Evolutionary conservation across 2,113 vertebrate species (phyloP).

Genomic region (Cynocephalus volans): DNA sequence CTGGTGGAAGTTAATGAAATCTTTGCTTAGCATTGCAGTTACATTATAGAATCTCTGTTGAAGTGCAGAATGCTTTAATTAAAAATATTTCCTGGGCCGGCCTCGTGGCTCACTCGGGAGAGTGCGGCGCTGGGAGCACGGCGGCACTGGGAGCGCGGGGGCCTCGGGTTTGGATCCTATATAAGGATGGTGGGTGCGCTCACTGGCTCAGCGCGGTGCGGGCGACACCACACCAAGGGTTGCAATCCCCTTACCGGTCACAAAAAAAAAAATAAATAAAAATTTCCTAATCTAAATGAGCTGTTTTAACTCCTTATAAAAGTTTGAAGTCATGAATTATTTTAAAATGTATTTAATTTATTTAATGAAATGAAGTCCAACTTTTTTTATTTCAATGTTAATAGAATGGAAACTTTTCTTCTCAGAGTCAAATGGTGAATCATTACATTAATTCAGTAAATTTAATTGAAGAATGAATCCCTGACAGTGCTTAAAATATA

Average conservation of each 20-base stretch:
- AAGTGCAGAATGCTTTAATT: constrained; percentile 67
- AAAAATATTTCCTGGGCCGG: too few species aligned
- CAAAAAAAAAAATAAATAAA: too few species aligned
- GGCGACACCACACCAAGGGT: too few species aligned
- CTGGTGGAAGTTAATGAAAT: constrained; percentile 67
- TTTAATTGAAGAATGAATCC: constrained; percentile 23
- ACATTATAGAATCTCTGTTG: constrained; percentile 41
- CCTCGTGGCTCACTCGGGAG: too few species aligned
- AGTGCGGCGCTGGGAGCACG: too few species aligned
- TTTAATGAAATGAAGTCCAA: constrained; percentile 24
- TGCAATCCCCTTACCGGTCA: too few species aligned
- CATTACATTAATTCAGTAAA: constrained; percentile 10
- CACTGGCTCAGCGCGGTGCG: too few species aligned
- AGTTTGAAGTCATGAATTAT: constrained; percentile 18
- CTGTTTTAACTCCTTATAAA: constrained; percentile 67
- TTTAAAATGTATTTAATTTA: constrained; percentile 53
- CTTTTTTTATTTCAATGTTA: constrained; percentile 31
- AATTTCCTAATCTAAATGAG: constrained; percentile 66
- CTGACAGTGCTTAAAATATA: neutral
- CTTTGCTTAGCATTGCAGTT: constrained; percentile 69
- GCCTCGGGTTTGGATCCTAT: too few species aligned
- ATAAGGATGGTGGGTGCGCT: too few species aligned
- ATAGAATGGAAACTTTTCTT: constrained; percentile 41
- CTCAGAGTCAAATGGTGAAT: constrained; percentile 1
- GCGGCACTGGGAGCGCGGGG: too few species aligned